These are phyloP conservation scores for Alviniconcha strummeri DNA, from an alignment of 2,888 invertebrate genomes.

Conservation along the genomic window DNA sequence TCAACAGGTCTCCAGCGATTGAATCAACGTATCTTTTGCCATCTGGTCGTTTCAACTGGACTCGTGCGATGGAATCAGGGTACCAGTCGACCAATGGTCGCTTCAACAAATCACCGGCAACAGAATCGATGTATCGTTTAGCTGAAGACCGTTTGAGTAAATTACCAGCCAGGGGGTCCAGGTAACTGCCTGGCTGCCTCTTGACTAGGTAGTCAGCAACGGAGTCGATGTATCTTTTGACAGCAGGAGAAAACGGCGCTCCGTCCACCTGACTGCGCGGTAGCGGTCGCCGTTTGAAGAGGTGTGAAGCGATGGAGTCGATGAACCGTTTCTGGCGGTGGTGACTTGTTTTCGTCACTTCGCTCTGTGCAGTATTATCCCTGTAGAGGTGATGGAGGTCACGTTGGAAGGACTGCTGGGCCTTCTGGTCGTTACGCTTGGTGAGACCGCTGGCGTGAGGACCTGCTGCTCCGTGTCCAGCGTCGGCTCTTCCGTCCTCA, in stretches of 20 bases:
- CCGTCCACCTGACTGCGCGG: no score
- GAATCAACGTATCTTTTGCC: no score
- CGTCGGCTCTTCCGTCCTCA: background rate
- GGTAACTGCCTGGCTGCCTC: background rate
- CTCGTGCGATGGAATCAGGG: no score
- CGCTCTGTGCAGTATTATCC: background rate
- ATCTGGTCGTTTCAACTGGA: no score
- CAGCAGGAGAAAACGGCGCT: background rate
- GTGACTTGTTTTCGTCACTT: background rate
- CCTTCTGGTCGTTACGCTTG: background rate
- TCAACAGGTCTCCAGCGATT: no score
- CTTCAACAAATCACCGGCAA: background rate
- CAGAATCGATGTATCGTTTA: constrained; percentile 16
- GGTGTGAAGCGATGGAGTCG: constrained; percentile 4
- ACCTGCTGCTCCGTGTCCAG: background rate
- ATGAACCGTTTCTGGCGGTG: background rate
- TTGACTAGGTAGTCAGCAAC: constrained; percentile 20
- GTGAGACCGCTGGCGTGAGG: background rate
- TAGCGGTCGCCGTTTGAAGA: background rate
- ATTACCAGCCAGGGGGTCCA: constrained; percentile 1
- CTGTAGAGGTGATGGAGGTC: background rate
- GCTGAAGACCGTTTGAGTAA: background rate
- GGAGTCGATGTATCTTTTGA: constrained; percentile 20
- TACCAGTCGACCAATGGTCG: no score
- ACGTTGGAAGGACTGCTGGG: no score